phyloP scores from a whole-genome alignment of 1,140 invertebrate species.

The Coptotermes formosanus region DNA sequence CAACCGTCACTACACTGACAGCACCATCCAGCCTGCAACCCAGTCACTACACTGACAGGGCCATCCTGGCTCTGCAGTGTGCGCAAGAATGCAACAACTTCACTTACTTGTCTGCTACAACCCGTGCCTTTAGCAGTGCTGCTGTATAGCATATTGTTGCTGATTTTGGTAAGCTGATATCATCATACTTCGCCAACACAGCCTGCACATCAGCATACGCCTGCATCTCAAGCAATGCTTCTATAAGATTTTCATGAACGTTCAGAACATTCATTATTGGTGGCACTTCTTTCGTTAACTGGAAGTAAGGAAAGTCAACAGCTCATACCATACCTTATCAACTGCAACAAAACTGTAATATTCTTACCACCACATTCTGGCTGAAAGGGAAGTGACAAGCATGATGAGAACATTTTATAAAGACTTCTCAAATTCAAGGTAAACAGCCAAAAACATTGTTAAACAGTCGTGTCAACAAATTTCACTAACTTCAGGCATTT shows the following conservation, averaged over 20 bases:
- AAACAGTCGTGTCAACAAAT: too few relatives aligned
- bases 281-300: constrained; percentile 94
- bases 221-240: constrained; percentile 92
- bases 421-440: too few relatives aligned
- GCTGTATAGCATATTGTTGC: constrained; percentile 97
- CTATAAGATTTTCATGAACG: constrained; percentile 97
- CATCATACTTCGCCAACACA: constrained; percentile 95
- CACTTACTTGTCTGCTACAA: constrained; percentile 86
- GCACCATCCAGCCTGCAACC: too few relatives aligned
- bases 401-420: too few relatives aligned
- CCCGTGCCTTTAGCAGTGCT: constrained; percentile 87
- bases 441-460: too few relatives aligned
- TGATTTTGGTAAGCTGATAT: constrained; percentile 92
- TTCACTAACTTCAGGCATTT: too few relatives aligned
- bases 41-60: too few relatives aligned
- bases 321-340: too few relatives aligned
- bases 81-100: constrained; percentile 16
- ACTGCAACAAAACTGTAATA: too few relatives aligned
- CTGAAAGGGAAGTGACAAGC: too few relatives aligned
- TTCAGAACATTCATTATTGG: constrained; percentile 95
- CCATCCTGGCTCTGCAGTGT: background rate
- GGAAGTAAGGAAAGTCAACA: constrained; percentile 38
- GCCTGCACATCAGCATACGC: constrained; percentile 96
- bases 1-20: too few relatives aligned
- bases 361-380: too few relatives aligned